Evolutionary conservation across 2,888 invertebrate species (phyloP).

Genomic region (Leucoptera coffeella): DNA sequence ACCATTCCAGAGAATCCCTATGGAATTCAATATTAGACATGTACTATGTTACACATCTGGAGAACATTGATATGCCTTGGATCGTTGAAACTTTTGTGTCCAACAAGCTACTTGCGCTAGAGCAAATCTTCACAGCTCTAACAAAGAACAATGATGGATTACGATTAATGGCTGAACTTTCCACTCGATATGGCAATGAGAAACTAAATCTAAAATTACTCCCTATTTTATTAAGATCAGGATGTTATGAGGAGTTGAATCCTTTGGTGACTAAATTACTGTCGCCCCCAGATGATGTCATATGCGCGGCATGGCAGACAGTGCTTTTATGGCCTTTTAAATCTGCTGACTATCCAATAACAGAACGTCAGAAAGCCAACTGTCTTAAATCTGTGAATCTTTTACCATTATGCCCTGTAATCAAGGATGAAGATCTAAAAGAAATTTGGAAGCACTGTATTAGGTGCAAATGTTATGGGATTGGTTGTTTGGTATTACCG

Average conservation of each 20-base stretch:
- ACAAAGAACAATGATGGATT: constrained; percentile 24
- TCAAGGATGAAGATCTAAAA: constrained; percentile 35
- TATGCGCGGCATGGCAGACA: constrained; percentile 35
- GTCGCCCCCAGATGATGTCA: constrained; percentile 21
- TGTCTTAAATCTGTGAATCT: constrained; percentile 38
- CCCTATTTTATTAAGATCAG: constrained; percentile 20
- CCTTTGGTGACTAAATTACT: constrained; percentile 27
- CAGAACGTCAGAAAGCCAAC: constrained; percentile 32
- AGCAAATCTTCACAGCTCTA: constrained; percentile 26
- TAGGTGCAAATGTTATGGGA: constrained; percentile 30
- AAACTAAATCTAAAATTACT: constrained; percentile 21
- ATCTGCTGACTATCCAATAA: constrained; percentile 40
- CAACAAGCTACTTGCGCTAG: constrained; percentile 29
- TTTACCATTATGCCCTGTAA: constrained; percentile 33
- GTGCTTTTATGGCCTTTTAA: constrained; percentile 30
- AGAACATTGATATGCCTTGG: constrained; percentile 43
- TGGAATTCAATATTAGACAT: constrained; percentile 37
- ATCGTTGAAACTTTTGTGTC: constrained; percentile 31
- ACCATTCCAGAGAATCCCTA: constrained; percentile 26
- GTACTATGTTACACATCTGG: constrained; percentile 28
- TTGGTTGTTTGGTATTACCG: constrained; percentile 38
- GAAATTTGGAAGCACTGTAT: constrained; percentile 44
- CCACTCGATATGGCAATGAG: constrained; percentile 21
- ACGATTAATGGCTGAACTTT: constrained; percentile 25
- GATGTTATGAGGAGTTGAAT: constrained; percentile 29